Evolutionary conservation across 1,140 invertebrate genomes (phyloP).

Genomic region (Maconellicoccus hirsutus): DNA sequence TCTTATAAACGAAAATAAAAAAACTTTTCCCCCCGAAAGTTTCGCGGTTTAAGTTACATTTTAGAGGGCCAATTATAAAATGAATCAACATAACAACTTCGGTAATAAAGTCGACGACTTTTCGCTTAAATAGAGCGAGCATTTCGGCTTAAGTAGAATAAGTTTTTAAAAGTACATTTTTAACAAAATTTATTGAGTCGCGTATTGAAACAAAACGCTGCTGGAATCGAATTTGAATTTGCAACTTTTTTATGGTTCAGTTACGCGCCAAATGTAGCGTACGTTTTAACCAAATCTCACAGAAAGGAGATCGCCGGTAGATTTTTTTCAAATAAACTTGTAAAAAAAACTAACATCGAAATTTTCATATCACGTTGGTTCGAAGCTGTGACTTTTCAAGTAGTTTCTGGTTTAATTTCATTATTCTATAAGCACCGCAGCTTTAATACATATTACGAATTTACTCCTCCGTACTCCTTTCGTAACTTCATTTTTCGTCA

Average conservation of each 20-base stretch:
- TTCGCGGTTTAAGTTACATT: constrained; percentile 8
- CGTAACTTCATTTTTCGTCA: background rate
- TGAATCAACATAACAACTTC: constrained; percentile 9
- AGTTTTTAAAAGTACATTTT: constrained; percentile 10
- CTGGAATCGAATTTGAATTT: background rate
- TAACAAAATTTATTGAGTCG: background rate
- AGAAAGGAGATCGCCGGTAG: too few species aligned
- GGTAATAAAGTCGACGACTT: constrained; percentile 7
- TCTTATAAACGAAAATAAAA: constrained; percentile 1
- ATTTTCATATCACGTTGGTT: too few species aligned
- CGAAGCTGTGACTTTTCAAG: too few species aligned
- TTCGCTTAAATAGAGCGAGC: constrained; percentile 3
- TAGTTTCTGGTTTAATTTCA: too few species aligned
- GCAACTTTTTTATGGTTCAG: background rate
- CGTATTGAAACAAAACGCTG: background rate
- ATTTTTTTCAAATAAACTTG: too few species aligned
- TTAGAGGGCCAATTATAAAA: constrained; percentile 9
- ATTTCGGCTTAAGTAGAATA: constrained; percentile 5
- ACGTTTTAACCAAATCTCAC: background rate
- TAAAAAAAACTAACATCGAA: too few species aligned
- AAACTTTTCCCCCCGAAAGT: constrained; percentile 7
- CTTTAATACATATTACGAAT: too few species aligned
- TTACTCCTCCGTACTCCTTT: too few species aligned
- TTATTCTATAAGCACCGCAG: too few species aligned
- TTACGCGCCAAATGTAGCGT: background rate